Evolutionary conservation across 2,113 vertebrate species (phyloP), one percentile per base, ranked within the genome.

Genomic region (Propithecus coquereli): DNA sequence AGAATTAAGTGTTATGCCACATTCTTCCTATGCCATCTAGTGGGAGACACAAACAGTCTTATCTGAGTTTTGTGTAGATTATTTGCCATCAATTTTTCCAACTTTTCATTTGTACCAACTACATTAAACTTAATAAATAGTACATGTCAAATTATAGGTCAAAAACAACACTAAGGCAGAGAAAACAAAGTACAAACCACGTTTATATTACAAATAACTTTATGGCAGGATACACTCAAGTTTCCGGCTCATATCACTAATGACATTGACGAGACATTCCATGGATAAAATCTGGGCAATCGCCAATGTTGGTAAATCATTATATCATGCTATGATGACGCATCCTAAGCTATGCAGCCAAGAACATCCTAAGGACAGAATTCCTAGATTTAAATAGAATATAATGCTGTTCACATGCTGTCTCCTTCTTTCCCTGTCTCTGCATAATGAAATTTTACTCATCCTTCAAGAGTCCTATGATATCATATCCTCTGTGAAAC

Each of bases 21-120:
- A 22, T 74, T 88, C 81, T 95, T 95, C 89, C 45, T 73, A 40
- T 95, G 92, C 92, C 92, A 94, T 90, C 95, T 92, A 94, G 94
- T 97, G 96, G 95, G 73, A 87, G 59, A 91, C 9, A 47, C 50
- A 61, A 63, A 71, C 52, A 68, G n/a, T 34, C 95, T 94, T 81
- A 76, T 77, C 47, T 88, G 45, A 90, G 63, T 71, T 96, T 91
- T 89, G 37, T 70, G 25, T 25, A 57, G 45, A 54, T 82, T 50
- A 65, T 34, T 89, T 82, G 68, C 14, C 76, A 82, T 59, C 37
- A 52, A 40, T 91, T 91, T 73, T 86, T 82, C 61, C 74, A 90
- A 59, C 27, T 68, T 88, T 94, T 65, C 45, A 71, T 71, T 68
- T 82, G 59, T 66, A 70, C 68, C 47, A 63, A 63, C 20, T 71